Conservation (phyloP, 2,888 invertebrate species). For the Hydrotaea cyrtoneurina region DNA sequence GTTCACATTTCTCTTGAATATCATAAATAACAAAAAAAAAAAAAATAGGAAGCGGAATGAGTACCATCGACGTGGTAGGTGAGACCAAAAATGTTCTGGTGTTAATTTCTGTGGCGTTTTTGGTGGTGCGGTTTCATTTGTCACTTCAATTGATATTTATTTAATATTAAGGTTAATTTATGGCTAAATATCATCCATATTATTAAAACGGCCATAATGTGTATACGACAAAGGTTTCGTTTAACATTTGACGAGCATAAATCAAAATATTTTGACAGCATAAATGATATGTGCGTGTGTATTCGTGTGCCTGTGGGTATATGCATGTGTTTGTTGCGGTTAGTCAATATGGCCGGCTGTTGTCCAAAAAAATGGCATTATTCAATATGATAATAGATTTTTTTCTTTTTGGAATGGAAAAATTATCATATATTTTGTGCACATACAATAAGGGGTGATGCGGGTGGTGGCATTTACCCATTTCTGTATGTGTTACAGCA, state of each 20-base stretch:
- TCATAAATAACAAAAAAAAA: background rate
- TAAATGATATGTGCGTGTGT: background rate
- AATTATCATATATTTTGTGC: too few species aligned
- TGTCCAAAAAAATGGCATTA: background rate
- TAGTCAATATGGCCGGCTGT: background rate
- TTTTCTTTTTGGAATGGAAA: too few species aligned
- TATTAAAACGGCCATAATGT: background rate
- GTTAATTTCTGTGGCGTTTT: background rate
- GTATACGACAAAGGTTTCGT: background rate
- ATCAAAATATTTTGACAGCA: conserved; percentile 1
- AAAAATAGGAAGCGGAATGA: too few species aligned
- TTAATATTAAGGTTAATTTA: conserved; percentile 50
- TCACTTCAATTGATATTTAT: conserved; percentile 45
- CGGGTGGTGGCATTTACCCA: too few species aligned
- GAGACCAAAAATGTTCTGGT: background rate
- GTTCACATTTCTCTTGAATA: background rate
- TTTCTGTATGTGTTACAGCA: too few species aligned
- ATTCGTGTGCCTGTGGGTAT: background rate
- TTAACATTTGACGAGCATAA: background rate
- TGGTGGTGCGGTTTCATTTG: conserved; percentile 4
- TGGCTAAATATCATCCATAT: conserved; percentile 21
- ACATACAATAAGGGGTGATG: too few species aligned
- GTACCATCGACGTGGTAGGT: too few species aligned
- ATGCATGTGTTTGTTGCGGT: background rate
- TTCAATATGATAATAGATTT: too few species aligned